Evolutionary conservation across 2,888 invertebrate species (phyloP), one percentile per base, ranked within the genome.

Genomic region (Cantharis flavilabris): DNA sequence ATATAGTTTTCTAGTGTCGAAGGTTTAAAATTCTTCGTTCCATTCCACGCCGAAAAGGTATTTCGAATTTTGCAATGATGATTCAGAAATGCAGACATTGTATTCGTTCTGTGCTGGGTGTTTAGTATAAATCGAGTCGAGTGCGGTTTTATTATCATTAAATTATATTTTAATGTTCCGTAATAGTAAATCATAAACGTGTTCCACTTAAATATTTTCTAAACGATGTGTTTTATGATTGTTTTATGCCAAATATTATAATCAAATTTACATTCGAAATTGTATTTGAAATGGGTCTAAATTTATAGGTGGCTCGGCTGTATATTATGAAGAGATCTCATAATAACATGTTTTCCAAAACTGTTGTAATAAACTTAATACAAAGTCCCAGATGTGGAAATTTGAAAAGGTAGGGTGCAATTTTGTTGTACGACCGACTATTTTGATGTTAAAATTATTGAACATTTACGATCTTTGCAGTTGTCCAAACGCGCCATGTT

Each of bases 391-490:
- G 77, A 77, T 76, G 71, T 62, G 62, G 30, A 72, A 71, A 78
- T 67, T 73, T 71, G 62, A 70, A 72, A 77, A 65, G 72, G 62
- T 64, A 75, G 78, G 78, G 76, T 81, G 81, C 80, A 81, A 82
- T 81, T 81, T 82, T 82, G 80, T 82, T 76, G 70, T 73, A 72
- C 69, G 76, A 49, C 33, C 33, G 33, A 72, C 79, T 74, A 73
- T 80, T 80, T 82, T 79, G 77, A 80, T 79, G 76, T 75, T 73
- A 77, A 77, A 82, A 79, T 81, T 80, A 82, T 81, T 81, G 81
- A 82, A 82, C 81, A 80, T 82, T 82, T 82, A 82, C 80, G 81
- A 81, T 71, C 76, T 67, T 67, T 70, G 72, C 62, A 79, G 79
- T 79, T 69, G 77, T 69, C 78, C 80, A 81, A 74, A 69, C 18